These are phyloP conservation scores for Anarhynchus alexandrinus DNA, from an alignment of 2,113 vertebrate genomes.

Conservation along the genomic window DNA sequence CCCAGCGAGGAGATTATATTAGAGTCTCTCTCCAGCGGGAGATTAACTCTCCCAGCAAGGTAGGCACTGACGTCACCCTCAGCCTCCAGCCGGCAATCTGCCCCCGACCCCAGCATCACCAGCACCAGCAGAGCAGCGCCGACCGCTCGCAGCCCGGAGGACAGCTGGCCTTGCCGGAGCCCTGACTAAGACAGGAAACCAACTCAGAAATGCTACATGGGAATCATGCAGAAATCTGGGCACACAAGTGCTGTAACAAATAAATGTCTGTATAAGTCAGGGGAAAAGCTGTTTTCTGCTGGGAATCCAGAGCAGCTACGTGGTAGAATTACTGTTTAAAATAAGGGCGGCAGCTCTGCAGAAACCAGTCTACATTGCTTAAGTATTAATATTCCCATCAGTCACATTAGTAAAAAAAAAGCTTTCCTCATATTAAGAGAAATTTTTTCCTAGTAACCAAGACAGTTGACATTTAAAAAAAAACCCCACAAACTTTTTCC, in stretches of 20 bases:
- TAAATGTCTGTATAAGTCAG: background rate
- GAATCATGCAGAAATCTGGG: background rate
- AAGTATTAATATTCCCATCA: background rate
- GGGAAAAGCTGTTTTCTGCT: constrained; percentile 15
- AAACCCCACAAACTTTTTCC: background rate
- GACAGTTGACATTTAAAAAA: background rate
- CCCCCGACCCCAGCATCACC: constrained; percentile 7
- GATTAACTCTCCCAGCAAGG: constrained; percentile 75
- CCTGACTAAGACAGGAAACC: background rate
- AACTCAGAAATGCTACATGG: background rate
- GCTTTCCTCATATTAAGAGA: background rate
- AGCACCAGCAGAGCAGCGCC: background rate
- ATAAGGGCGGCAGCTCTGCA: background rate
- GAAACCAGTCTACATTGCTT: background rate
- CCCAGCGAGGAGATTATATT: constrained; percentile 73
- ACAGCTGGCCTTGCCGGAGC: constrained; percentile 31
- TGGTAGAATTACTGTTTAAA: constrained; percentile 6
- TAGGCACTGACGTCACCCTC: constrained; percentile 72
- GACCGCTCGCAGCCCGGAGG: background rate
- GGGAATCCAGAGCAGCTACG: constrained; percentile 32
- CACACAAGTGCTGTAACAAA: background rate
- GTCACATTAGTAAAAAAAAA: background rate
- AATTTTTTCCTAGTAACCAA: background rate
- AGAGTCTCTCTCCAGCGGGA: constrained; percentile 46
- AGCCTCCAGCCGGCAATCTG: constrained; percentile 70